Evolutionary conservation across 2,797 vertebrate species (phyloP).

Genomic region (Pipistrellus pipistrellus): DNA sequence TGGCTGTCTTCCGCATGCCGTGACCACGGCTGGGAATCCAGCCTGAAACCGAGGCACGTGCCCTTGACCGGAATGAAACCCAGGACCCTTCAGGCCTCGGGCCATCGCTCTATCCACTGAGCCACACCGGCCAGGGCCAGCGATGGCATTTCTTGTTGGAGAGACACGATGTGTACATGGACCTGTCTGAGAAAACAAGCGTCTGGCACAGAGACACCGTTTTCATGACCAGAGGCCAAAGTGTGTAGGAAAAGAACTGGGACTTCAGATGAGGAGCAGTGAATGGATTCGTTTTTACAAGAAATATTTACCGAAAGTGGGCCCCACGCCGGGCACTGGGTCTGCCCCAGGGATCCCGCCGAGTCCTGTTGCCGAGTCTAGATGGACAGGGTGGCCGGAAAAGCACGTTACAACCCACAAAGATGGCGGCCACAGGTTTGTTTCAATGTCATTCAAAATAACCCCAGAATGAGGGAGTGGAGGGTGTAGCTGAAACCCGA

Average conservation of each 20-base stretch:
- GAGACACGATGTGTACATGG: not conserved
- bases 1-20: no score
- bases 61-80: no score
- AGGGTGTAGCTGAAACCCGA: not conserved
- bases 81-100: no score
- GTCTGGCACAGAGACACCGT: not conserved
- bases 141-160: not conserved
- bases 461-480: not conserved
- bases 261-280: not conserved
- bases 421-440: not conserved
- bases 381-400: not conserved
- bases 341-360: not conserved
- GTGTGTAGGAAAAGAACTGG: not conserved
- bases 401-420: not conserved
- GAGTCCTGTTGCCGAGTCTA: not conserved
- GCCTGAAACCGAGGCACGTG: no score
- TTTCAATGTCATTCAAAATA: not conserved
- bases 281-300: not conserved
- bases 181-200: not conserved
- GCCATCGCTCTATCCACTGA: no score
- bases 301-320: not conserved
- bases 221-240: not conserved
- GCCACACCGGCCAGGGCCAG: not conserved
- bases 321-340: not conserved
- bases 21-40: no score